Evolutionary conservation across 2,113 vertebrate species (phyloP).

Genomic region (Ptychochromis oligacanthus): DNA sequence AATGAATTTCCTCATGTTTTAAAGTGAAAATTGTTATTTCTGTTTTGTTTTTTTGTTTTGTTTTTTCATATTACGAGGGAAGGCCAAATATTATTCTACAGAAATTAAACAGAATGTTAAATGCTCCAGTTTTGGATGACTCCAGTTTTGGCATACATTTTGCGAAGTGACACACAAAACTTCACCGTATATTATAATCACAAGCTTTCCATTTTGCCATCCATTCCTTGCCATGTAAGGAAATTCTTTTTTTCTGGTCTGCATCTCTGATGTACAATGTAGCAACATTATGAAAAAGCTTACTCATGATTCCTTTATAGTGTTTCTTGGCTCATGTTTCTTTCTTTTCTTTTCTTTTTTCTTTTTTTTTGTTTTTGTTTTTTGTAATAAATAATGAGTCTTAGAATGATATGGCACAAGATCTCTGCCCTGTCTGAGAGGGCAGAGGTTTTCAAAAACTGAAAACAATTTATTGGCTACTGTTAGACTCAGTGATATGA

Average conservation of each 20-base stretch:
- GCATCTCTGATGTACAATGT: neutral
- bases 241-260: constrained; percentile 1
- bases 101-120: constrained; percentile 11
- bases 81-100: neutral
- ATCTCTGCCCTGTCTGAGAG: constrained; percentile 9
- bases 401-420: constrained; percentile 66
- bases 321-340: constrained; percentile 45
- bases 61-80: neutral
- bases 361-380: neutral
- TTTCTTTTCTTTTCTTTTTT: constrained; percentile 17
- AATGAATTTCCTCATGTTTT: neutral
- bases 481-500: constrained; percentile 48
- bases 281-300: constrained; percentile 28
- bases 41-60: neutral
- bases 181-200: constrained; percentile 26
- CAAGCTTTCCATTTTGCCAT: constrained; percentile 20
- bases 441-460: constrained; percentile 26
- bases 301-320: constrained; percentile 12
- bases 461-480: constrained; percentile 16
- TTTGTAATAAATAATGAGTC: constrained; percentile 45
- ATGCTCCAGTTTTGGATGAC: constrained; percentile 4
- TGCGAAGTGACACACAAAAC: constrained; percentile 41
- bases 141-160: constrained; percentile 24
- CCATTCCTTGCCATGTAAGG: neutral
- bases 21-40: neutral